Base-by-base conservation (phyloP, 2,113 vertebrate species). In the Podiceps cristatus region DNA sequence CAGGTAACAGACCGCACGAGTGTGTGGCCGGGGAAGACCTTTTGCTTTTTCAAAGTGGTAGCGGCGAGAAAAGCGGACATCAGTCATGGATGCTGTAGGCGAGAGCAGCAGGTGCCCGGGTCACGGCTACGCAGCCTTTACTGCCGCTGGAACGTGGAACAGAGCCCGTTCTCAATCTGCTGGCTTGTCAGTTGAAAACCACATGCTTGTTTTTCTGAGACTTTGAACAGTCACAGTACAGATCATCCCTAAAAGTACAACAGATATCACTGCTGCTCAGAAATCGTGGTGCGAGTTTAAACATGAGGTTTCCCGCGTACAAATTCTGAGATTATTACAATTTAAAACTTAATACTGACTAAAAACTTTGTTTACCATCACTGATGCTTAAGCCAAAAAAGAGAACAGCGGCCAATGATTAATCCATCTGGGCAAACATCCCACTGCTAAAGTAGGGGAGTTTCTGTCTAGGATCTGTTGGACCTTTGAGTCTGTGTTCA, bases 1-100 rank as follows among this genome's bases (percentile, higher is more conserved):
- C 99, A 99, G 99, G 99, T 99, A 98, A 98, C 72, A 0, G 1
- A 12, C 14, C 2, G 24, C 35, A 4, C 9, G 10, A 6, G 33
- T 42, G 20, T 3, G 56, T 23, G 25, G 22, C 59, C 66, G n/a
- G n/a, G 45, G 45, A 23, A 24, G 19, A 33, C 4, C 33, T 55
- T 44, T 28, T 19, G 58, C 5, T 35, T 80, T 59, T 8, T n/a
- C 37, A 17, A 42, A 40, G 33, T 7, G 0, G 24, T 19, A 60
- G 73, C 23, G 19, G 55, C 71, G 45, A 45, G 49, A 35, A n/a
- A 47, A 74, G 28, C 3, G 0, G 24, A 0, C 44, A 2, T 47
- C 3, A 2, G n/a, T 27, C 6, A 3, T 0, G 0, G 76, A 0
- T 47, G 52, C 40, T 23, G 67, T 19, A 18, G 78, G 69, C 2